Evolutionary conservation across 2,797 vertebrate species (phyloP), one percentile per base, ranked within the genome.

Genomic region (Delichon dasypus): DNA sequence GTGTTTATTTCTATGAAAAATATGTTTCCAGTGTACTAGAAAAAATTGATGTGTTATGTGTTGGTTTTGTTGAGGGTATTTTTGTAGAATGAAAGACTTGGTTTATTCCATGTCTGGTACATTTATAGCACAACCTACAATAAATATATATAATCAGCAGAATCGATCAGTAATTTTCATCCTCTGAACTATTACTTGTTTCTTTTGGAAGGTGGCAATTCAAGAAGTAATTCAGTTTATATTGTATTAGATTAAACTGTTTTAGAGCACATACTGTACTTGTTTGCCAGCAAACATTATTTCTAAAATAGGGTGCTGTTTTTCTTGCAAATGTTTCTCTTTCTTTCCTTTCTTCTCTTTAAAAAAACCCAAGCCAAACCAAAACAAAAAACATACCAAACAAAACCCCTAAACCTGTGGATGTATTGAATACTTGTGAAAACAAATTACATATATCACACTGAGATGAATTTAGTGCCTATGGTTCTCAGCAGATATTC

Each of bases 131-230:
- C 94, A 94, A 65, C 90, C 78, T 94, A 95, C 93, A 96, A 97
- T 94, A 97, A 98, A 98, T 98, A 87, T 94, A 96, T 98, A 94
- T 97, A 98, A 98, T 98, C 98, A 97, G 93, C 90, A 96, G 89
- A 97, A 98, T 96, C 11, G 47, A 95, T 94, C 95, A 95, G 97
- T 97, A 97, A 98, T 98, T 98, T 98, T 97, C 95, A 96, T 97
- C 92, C 78, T 72, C 76, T 95, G 86, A 96, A 86, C 95, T 97
- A 96, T 97, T 97, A 96, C 96, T 97, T 96, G 82, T 96, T 97
- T 96, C 93, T 94, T 95, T 96, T 88, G 87, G 95, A 95, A 96
- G 90, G 94, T 92, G 89, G 95, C 94, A 97, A 96, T 97, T 95
- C 90, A 95, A 97, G 93, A 93, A 88, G 97, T 92, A 97, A 97